Percentiles rank a stretch among this genome's conserved stretches.
These are phyloP conservation scores for Neodon shergylaensis DNA, from an alignment of 2,113 vertebrate species.

Conservation along the genomic window DNA sequence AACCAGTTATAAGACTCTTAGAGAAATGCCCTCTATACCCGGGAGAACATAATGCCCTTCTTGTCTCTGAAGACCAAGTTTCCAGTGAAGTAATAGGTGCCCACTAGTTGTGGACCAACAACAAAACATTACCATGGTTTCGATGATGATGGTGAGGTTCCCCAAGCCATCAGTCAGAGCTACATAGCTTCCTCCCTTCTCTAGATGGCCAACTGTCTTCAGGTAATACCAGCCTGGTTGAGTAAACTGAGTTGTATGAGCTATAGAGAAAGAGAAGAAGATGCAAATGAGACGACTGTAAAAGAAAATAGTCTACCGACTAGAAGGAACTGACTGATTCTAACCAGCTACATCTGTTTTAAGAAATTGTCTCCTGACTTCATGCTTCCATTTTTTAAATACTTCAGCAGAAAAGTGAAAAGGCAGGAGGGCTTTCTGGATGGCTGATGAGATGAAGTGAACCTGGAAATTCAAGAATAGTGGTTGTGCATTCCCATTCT, in stretches of 20 bases:
- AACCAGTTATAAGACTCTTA: not conserved
- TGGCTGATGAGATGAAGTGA: constrained; percentile 36
- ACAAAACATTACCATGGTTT: constrained; percentile 93
- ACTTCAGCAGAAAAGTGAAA: not conserved
- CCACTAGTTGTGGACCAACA: constrained; percentile 19
- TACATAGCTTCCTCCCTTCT: constrained; percentile 94
- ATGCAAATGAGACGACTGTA: not conserved
- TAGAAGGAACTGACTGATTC: not conserved
- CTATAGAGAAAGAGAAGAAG: constrained; percentile 81
- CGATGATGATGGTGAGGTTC: constrained; percentile 95
- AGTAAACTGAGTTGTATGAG: constrained; percentile 96
- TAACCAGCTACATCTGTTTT: constrained; percentile 13
- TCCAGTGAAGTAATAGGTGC: not conserved
- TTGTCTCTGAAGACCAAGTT: not conserved
- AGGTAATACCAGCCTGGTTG: constrained; percentile 96
- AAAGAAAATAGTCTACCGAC: not conserved
- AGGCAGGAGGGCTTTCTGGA: not conserved
- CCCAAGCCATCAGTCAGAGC: constrained; percentile 93
- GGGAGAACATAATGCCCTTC: not conserved
- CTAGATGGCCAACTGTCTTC: constrained; percentile 93
- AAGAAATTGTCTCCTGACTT: not conserved
- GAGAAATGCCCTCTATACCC: not conserved
- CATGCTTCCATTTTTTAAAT: constrained; percentile 19
- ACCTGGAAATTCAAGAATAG: constrained; percentile 6
- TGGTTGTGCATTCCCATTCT: not conserved